Conservation (phyloP, 2,888 invertebrate species). For the Dryocosmus kuriphilus region DNA sequence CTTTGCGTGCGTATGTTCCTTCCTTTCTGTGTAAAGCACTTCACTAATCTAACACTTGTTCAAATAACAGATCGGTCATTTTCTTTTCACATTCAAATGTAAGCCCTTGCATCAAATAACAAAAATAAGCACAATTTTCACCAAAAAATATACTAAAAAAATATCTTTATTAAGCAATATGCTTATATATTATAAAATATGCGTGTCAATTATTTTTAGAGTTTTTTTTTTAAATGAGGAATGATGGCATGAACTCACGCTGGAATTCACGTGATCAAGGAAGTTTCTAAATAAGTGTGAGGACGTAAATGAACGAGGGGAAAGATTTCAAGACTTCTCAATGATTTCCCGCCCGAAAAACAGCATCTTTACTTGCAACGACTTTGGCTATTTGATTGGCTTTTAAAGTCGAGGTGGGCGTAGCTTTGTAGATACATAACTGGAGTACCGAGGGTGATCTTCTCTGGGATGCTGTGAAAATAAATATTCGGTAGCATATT, state of each 20-base stretch:
- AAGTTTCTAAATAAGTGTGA: conserved; percentile 30
- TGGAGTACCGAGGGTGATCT: conserved; percentile 61
- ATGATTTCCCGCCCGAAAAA: conserved; percentile 49
- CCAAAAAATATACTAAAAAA: not conserved
- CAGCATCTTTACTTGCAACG: conserved; percentile 45
- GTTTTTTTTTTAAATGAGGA: not conserved
- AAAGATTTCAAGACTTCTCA: conserved; percentile 41
- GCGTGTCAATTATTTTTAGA: not conserved
- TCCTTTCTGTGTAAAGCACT: not conserved
- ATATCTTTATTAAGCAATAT: not conserved
- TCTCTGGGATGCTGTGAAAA: conserved; percentile 66
- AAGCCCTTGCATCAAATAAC: not conserved
- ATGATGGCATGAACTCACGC: not conserved
- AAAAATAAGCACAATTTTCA: not conserved
- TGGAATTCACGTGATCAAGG: conserved; percentile 2
- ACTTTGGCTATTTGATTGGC: conserved; percentile 65
- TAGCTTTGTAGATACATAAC: conserved; percentile 63
- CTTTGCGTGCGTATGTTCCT: not conserved
- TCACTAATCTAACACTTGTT: not conserved
- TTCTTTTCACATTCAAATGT: not conserved
- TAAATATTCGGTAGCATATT: conserved; percentile 64
- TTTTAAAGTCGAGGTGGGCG: conserved; percentile 64
- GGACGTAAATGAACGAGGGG: conserved; percentile 17
- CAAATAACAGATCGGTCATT: not conserved
- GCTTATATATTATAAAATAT: not conserved